Conservation (phyloP, 2,113 vertebrate genomes). For the Crotophaga sulcirostris region DNA sequence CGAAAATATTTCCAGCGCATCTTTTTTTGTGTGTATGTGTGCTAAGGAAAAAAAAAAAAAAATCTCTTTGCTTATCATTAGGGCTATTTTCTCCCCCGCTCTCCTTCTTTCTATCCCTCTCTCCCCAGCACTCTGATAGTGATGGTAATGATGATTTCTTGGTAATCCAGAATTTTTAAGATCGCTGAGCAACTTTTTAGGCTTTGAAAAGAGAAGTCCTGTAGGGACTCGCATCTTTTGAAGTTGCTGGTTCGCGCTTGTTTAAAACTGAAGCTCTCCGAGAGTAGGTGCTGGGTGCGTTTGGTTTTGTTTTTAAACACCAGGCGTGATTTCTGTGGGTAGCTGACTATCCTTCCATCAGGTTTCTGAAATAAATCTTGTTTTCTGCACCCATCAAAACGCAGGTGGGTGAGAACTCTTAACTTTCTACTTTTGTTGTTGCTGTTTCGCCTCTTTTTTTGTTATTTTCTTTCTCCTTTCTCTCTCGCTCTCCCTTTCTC, state of each 20-base stretch:
- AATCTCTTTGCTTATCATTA: neutral
- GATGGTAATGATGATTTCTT: constrained; percentile 20
- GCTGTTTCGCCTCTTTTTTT: neutral
- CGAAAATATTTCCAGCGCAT: neutral
- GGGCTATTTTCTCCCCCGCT: neutral
- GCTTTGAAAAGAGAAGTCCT: constrained; percentile 52
- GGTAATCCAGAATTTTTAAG: constrained; percentile 57
- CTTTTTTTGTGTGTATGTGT: neutral
- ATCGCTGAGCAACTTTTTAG: constrained; percentile 74
- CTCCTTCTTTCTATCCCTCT: constrained; percentile 15
- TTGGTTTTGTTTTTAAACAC: constrained; percentile 50
- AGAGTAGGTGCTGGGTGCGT: constrained; percentile 29
- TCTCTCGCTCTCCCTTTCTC: neutral
- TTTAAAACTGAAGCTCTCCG: constrained; percentile 67
- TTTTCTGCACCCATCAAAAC: constrained; percentile 64
- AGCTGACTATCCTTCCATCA: constrained; percentile 50
- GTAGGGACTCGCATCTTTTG: constrained; percentile 69
- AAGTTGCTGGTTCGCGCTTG: constrained; percentile 50
- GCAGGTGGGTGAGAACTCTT: constrained; percentile 73
- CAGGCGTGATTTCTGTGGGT: constrained; percentile 65
- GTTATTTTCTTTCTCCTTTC: neutral
- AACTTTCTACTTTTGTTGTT: constrained; percentile 65
- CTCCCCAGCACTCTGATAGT: constrained; percentile 39
- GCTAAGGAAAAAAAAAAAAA: neutral
- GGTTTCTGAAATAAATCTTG: constrained; percentile 63